Evolutionary conservation across 2,888 invertebrate species (phyloP), one percentile per base, ranked within the genome.

Genomic region (Eremobia ochroleuca): DNA sequence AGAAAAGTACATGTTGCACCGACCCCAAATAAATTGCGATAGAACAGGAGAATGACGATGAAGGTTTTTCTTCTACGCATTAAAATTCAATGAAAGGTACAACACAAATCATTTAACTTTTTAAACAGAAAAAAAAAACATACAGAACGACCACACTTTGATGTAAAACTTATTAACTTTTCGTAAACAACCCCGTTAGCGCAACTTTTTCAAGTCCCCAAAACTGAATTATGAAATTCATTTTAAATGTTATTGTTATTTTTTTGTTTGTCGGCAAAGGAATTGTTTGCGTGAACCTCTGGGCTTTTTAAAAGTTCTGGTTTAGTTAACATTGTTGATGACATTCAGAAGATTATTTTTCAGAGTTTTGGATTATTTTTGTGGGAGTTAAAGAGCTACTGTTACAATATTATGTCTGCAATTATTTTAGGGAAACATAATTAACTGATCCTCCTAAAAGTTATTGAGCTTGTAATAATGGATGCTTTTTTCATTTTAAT

Each of bases 151-250:
- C 77, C 77, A 40, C 62, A 77, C 73, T 83, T 83, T 86, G 81
- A 87, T 78, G 79, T 80, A 59, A 83, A 81, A 81, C 79, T 79
- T n/a, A n/a, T 93, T 92, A 93, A 93, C 92, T 94, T 93, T 90
- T 78, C 81, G 83, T 82, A 90, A 93, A 92, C 91, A 91, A 89
- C 78, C 86, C 89, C 74, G 83, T 85, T 80, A 73, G 75, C 74
- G 86, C 85, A 90, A 91, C 90, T 88, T 90, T 87, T 88, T 79
- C 77, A 83, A 86, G 86, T 89, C 87, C 85, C 89, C 73, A 74
- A 91, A 92, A 93, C 91, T 89, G 90, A 92, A 92, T 93, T 92
- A 93, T 92, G 92, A 92, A 92, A 92, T 92, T 90, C 88, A 88
- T 91, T 91, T 90, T 86, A 88, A 88, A 85, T 85, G 88, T 87